Base-by-base conservation (phyloP, 1,140 invertebrate genomes). In the Conus betulinus region DNA sequence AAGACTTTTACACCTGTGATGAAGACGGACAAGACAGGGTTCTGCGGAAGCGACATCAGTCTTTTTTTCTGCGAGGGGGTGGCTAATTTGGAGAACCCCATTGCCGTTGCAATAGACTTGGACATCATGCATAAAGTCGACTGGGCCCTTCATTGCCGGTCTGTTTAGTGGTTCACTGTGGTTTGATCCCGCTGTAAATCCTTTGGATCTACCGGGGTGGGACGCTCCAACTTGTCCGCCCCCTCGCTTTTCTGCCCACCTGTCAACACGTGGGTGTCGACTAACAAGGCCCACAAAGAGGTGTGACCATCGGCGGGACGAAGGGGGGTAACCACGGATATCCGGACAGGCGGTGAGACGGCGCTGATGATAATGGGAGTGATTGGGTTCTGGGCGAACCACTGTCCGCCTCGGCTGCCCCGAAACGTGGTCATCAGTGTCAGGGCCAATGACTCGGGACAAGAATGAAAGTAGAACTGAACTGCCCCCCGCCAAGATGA, bases 241-340 rank as follows among this genome's bases (percentile, higher is more conserved):
- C 82, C 81, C n/a, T 27, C 55, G 10, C 82, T 51, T 63, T 84
- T 84, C 55, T 84, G 20, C 67, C 67, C 55, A 84, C 82, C 82
- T 84, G 82, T 84, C 82, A 84, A 13, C 82, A 84, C 82, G 23
- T n/a, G 55, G 82, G 82, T 84, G 82, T 23, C 10, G 82, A 67
- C 27, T 23, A 84, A 84, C 82, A 63, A 60, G 82, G 55, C 17
- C 8, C 13, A 83, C 81, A 83, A 83, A 23, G 81, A 5, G 52
- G 39, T 27, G 53, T n/a, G 55, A 83, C 52, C 13, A 55, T 55
- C 13, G 23, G 25, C 52, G 11, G 3, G 51, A 55, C 51, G 81
- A 27, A 8, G 81, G 7, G 81, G 8, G 13, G 53, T n/a, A 57
- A 15, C 39, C 39, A 3, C 39, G 39, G 39, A 39, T 39, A 39